These are phyloP conservation scores for Brachystomella parvula DNA, from an alignment of 1,140 invertebrate genomes.

Conservation along the genomic window DNA sequence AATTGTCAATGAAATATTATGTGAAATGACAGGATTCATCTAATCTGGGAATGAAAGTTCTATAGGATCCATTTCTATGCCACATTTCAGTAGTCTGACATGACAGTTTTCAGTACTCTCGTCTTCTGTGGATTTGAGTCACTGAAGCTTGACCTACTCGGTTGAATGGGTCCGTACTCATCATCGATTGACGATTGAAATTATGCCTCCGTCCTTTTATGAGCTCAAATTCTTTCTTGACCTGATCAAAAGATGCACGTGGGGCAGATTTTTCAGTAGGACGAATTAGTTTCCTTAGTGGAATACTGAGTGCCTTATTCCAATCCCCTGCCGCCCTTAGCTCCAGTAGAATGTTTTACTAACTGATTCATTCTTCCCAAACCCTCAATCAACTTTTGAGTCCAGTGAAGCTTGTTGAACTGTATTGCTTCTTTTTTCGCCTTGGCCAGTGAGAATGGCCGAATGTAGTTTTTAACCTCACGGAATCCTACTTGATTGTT, in stretches of 20 bases:
- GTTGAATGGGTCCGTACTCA: not conserved
- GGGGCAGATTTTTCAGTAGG: not conserved
- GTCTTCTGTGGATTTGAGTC: not conserved
- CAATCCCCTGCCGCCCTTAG: slow-evolving; percentile 56
- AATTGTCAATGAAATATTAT: too few relatives aligned
- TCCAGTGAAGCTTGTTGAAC: slow-evolving; percentile 49
- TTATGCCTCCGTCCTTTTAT: not conserved
- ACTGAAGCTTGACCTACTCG: not conserved
- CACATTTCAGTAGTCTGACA: slow-evolving; percentile 6
- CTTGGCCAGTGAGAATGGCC: slow-evolving; percentile 64
- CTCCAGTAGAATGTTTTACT: slow-evolving; percentile 63
- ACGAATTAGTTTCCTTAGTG: slow-evolving; percentile 53
- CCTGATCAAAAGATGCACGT: not conserved
- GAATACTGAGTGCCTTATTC: slow-evolving; percentile 59
- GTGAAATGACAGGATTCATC: too few relatives aligned
- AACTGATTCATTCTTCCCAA: slow-evolving; percentile 70
- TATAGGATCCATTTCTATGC: too few relatives aligned
- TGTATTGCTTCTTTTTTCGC: slow-evolving; percentile 69
- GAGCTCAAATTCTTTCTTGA: not conserved
- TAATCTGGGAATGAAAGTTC: too few relatives aligned
- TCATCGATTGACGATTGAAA: not conserved
- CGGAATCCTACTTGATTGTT: slow-evolving; percentile 60
- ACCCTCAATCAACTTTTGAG: slow-evolving; percentile 35
- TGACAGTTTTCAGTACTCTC: not conserved
- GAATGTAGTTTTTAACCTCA: slow-evolving; percentile 61